Evolutionary conservation across 2,888 invertebrate genomes (phyloP).

Genomic region (Geophilus truncorum): DNA sequence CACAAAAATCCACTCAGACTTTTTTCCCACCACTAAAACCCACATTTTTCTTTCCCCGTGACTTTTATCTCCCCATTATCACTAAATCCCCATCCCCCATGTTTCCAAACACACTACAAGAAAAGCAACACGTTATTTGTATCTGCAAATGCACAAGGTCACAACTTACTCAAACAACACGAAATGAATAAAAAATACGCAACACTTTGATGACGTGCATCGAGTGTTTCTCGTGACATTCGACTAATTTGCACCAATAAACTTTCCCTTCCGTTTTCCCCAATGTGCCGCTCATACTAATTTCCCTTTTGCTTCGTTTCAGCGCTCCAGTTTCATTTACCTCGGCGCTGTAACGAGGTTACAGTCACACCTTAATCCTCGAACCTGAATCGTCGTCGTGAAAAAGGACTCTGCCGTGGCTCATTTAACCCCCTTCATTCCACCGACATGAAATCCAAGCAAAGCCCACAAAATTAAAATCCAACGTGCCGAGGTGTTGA

Average conservation of each 20-base stretch:
- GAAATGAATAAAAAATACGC: not conserved
- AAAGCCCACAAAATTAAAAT: conserved; percentile 12
- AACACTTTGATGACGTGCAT: not conserved
- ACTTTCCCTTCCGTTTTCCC: conserved; percentile 5
- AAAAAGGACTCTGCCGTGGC: not conserved
- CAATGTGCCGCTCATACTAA: conserved; percentile 6
- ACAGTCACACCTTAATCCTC: conserved; percentile 7
- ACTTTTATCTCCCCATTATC: too few relatives aligned
- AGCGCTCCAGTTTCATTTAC: conserved; percentile 2
- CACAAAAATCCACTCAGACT: too few relatives aligned
- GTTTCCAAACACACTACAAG: too few relatives aligned
- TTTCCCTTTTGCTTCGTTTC: conserved; percentile 16
- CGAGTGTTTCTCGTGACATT: not conserved
- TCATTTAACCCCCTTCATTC: conserved; percentile 3
- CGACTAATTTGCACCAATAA: conserved; percentile 12
- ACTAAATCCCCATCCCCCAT: too few relatives aligned
- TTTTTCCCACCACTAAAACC: too few relatives aligned
- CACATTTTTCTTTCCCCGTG: too few relatives aligned
- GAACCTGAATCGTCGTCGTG: not conserved
- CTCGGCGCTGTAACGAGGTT: not conserved
- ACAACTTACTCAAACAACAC: too few relatives aligned
- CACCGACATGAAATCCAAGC: not conserved
- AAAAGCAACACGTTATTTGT: not conserved
- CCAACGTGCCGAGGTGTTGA: not conserved
- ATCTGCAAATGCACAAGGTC: not conserved